These are phyloP conservation scores for Rhabdomys pumilio DNA, from an alignment of 2,797 vertebrate genomes.

Conservation along the genomic window DNA sequence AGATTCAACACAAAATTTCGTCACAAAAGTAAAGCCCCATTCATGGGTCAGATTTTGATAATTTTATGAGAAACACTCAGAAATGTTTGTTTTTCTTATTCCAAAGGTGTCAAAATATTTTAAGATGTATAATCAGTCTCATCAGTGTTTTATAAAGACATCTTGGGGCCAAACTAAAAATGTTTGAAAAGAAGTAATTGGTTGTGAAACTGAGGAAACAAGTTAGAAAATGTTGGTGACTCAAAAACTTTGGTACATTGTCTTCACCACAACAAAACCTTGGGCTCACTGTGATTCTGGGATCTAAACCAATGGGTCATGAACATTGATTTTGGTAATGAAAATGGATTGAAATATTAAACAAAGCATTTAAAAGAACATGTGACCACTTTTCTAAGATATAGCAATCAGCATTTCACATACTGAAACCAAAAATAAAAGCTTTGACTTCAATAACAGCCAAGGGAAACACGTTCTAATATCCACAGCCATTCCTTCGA, in stretches of 20 bases:
- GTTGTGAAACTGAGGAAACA: not conserved
- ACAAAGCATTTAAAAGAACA: slow-evolving; percentile 41
- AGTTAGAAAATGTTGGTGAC: not conserved
- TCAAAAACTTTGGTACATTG: not conserved
- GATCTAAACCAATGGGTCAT: not conserved
- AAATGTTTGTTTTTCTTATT: slow-evolving; percentile 16
- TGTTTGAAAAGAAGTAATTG: not conserved
- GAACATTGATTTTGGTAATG: not conserved
- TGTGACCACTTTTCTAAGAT: slow-evolving; percentile 27
- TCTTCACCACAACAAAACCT: not conserved
- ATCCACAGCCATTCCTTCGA: slow-evolving; percentile 13
- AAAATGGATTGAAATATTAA: slow-evolving; percentile 31
- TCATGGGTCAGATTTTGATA: not conserved
- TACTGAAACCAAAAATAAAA: slow-evolving; percentile 56
- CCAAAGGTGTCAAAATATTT: slow-evolving; percentile 52
- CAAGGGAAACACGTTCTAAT: slow-evolving; percentile 13
- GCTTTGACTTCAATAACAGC: not conserved
- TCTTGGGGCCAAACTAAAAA: slow-evolving; percentile 29
- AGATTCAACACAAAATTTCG: not conserved
- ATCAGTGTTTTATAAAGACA: slow-evolving; percentile 54
- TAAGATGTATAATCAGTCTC: slow-evolving; percentile 4
- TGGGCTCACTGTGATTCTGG: not conserved
- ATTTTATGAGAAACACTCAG: not conserved
- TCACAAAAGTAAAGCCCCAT: not conserved
- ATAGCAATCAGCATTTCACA: slow-evolving; percentile 29